These are phyloP conservation scores for Phyllotis vaccarum DNA, from an alignment of 2,797 vertebrate species.

Conservation along the genomic window DNA sequence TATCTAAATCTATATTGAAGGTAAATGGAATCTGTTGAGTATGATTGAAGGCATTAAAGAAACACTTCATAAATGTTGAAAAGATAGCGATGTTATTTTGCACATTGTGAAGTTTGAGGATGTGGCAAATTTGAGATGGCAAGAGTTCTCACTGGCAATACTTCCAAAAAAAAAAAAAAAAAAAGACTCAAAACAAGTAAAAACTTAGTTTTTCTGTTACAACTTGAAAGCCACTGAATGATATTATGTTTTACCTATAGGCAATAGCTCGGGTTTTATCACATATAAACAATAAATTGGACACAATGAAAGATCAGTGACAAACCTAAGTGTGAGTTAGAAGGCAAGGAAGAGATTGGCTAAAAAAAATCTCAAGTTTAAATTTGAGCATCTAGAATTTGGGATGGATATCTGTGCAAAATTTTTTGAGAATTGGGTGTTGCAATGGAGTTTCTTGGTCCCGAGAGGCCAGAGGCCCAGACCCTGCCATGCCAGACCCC, in stretches of 20 bases:
- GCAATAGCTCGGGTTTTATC: background rate
- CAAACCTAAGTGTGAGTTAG: background rate
- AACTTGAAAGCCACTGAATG: background rate
- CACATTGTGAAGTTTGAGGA: background rate
- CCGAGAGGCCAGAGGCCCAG: no score
- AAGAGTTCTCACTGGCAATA: background rate
- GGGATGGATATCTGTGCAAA: background rate
- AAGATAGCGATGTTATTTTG: background rate
- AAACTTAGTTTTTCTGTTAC: background rate
- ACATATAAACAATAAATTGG: background rate
- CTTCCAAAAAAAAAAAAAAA: background rate
- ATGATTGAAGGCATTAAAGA: background rate
- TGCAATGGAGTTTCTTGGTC: no score
- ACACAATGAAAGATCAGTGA: background rate
- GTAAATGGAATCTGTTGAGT: background rate
- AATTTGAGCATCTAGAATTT: background rate
- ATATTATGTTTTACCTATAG: background rate
- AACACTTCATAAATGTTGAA: background rate
- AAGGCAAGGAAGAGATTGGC: background rate
- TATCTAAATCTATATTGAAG: background rate
- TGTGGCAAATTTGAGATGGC: background rate
- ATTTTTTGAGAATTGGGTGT: background rate
- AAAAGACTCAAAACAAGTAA: no score
- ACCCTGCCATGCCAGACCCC: no score
- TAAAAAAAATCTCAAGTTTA: no score